Evolutionary conservation across 1,140 invertebrate genomes (phyloP), one percentile per base, ranked within the genome.

Genomic region (Berghia stephanieae): DNA sequence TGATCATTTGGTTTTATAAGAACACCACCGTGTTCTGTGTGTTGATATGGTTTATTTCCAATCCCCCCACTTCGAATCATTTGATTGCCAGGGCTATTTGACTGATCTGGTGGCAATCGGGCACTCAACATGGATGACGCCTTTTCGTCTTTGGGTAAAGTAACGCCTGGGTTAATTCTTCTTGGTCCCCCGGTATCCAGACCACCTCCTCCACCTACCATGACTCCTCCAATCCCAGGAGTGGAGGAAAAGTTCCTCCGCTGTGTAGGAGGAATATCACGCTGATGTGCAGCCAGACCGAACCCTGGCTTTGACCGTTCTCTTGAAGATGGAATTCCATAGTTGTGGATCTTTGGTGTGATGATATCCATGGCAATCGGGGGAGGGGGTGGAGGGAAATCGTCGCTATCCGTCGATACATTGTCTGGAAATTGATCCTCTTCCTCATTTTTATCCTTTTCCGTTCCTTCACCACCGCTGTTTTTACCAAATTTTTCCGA

Each of bases 341-440:
- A 87, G 75, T 86, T 87, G 77, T 84, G 85, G 77, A 86, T 85
- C 77, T 86, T 86, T 27, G 86, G 86, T 42, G 86, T 85, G 43
- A 86, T 86, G 71, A 88, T 85, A 71, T 88, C 85, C 84, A 87
- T 87, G 40, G 87, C 87, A 43, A 91, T 85, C 16, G 90, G 90
- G 40, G 90, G 88, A 49, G 90, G 89, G 3, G 89, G 90, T 38
- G 90, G 90, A 69, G 90, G 88, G 72, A 91, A 90, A 31, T 90
- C 90, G 68, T 91, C 89, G 1, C 86, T 85, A 75, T 87, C 85
- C 43, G 85, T 86, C 27, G 82, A 82, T 27, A 78, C 72, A 68
- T 78, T 81, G n/a, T 79, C 78, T 36, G 74, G 74, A 43, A 67
- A 81, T 79, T 82, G 24, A 75, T 44, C 74, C 38, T 76, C 74